Conservation (phyloP, 2,113 vertebrate genomes). For the Hemicordylus capensis region DNA sequence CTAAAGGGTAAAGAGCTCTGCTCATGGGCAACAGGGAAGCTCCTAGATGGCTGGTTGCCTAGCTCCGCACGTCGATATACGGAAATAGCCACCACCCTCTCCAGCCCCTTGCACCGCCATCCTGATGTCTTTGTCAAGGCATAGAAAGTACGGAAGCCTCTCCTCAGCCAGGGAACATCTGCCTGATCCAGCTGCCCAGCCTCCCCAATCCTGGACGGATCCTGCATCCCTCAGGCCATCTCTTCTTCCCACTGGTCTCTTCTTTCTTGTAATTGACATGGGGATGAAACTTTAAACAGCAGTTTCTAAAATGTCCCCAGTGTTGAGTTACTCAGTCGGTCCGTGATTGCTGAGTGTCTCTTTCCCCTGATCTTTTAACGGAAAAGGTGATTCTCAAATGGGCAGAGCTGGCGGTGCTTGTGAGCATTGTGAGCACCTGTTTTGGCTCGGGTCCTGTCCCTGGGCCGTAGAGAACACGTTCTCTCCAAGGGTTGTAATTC, state of each 20-base stretch:
- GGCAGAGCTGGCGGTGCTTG: rapidly evolving
- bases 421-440: not conserved
- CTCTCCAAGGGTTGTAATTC: too few relatives aligned
- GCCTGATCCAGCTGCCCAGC: not conserved
- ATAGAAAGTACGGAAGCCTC: not conserved
- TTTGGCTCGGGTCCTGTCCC: too few relatives aligned
- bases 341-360: not conserved
- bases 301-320: not conserved
- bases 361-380: conserved; percentile 3
- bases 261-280: conserved; percentile 11
- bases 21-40: not conserved
- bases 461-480: too few relatives aligned
- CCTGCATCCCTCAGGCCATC: not conserved
- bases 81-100: not conserved
- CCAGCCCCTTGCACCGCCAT: not conserved
- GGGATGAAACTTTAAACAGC: conserved; percentile 5
- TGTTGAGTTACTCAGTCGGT: not conserved
- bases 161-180: too few relatives aligned
- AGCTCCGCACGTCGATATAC: not conserved
- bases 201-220: not conserved
- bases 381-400: not conserved
- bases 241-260: not conserved
- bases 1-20: not conserved
- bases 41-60: not conserved
- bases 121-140: not conserved